A percentile compares a stretch with the other conserved stretches of the same genome.
These are phyloP conservation scores for Paraplagusia blochii DNA, from an alignment of 2,113 vertebrate species.

Conservation along the genomic window DNA sequence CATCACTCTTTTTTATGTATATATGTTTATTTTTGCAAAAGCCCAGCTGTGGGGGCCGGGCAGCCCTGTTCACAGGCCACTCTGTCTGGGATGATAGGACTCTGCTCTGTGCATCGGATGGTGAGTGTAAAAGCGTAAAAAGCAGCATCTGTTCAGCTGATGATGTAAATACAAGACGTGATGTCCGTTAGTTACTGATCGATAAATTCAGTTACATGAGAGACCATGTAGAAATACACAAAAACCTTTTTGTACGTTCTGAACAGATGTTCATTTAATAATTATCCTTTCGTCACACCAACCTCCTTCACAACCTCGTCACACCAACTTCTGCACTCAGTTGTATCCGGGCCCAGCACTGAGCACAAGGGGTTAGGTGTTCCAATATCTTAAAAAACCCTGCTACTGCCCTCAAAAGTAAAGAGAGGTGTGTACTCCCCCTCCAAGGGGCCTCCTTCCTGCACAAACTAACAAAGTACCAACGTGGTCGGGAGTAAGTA, in stretches of 20 bases:
- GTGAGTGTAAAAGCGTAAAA: slow-evolving; percentile 37
- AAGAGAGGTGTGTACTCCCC: slow-evolving; percentile 30
- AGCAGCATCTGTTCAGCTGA: slow-evolving; percentile 28
- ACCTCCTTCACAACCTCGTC: fast-evolving
- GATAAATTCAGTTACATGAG: too few species aligned
- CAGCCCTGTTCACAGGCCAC: slow-evolving; percentile 8
- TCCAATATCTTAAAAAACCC: slow-evolving; percentile 19
- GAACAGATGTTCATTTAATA: too few species aligned
- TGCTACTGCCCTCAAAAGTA: slow-evolving; percentile 29
- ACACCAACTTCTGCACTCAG: slow-evolving; percentile 2
- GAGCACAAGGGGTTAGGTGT: slow-evolving; percentile 18
- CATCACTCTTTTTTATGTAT: neutral
- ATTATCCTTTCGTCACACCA: neutral
- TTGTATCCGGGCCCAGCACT: neutral
- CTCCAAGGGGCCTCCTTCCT: slow-evolving; percentile 44
- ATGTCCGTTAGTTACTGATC: slow-evolving; percentile 14
- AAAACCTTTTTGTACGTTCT: too few species aligned
- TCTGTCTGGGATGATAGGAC: slow-evolving; percentile 22
- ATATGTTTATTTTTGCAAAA: slow-evolving; percentile 16
- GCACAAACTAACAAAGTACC: slow-evolving; percentile 16
- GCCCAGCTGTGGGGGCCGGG: neutral
- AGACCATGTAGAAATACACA: too few species aligned
- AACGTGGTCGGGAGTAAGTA: slow-evolving; percentile 19
- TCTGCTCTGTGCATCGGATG: slow-evolving; percentile 20
- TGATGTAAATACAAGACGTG: slow-evolving; percentile 4